Percentiles rank a stretch among this genome's conserved stretches.
These are phyloP conservation scores for Eilema griseolum DNA, from an alignment of 2,888 invertebrate genomes.

Conservation along the genomic window DNA sequence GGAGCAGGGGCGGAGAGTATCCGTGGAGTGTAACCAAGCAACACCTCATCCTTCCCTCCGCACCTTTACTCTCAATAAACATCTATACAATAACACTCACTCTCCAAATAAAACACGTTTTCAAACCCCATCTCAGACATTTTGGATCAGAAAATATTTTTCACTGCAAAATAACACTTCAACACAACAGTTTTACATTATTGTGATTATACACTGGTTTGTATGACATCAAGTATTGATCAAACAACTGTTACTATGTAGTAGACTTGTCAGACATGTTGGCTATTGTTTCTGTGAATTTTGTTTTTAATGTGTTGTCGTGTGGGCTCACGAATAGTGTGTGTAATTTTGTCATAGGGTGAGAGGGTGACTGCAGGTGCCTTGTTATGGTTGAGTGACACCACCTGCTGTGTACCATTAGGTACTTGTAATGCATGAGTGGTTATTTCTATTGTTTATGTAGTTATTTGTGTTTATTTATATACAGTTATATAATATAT, in stretches of 20 bases:
- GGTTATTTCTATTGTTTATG: slow-evolving; percentile 60
- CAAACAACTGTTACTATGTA: slow-evolving; percentile 80
- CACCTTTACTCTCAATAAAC: slow-evolving; percentile 66
- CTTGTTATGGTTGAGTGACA: slow-evolving; percentile 70
- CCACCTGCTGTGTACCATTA: slow-evolving; percentile 77
- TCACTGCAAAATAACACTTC: slow-evolving; percentile 54
- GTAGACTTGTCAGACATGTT: slow-evolving; percentile 50
- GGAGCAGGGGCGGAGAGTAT: slow-evolving; percentile 71
- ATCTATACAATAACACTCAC: slow-evolving; percentile 77
- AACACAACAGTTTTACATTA: slow-evolving; percentile 69
- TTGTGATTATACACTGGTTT: slow-evolving; percentile 66
- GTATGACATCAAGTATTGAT: slow-evolving; percentile 78
- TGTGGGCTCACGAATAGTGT: slow-evolving; percentile 57
- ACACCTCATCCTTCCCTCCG: slow-evolving; percentile 79
- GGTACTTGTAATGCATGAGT: slow-evolving; percentile 71
- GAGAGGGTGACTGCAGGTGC: slow-evolving; percentile 78
- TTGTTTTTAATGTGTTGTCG: slow-evolving; percentile 56
- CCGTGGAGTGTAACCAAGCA: slow-evolving; percentile 80
- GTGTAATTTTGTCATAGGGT: slow-evolving; percentile 64
- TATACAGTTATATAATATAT: slow-evolving; percentile 25
- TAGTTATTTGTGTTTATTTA: slow-evolving; percentile 43
- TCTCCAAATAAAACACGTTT: slow-evolving; percentile 85
- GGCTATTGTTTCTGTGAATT: slow-evolving; percentile 55
- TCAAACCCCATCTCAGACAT: slow-evolving; percentile 85
- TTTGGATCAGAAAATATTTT: slow-evolving; percentile 59